Percentiles rank a stretch among this genome's conserved stretches.
These are phyloP conservation scores for Trachelus tabidus DNA, from an alignment of 2,888 invertebrate species.

Conservation along the genomic window DNA sequence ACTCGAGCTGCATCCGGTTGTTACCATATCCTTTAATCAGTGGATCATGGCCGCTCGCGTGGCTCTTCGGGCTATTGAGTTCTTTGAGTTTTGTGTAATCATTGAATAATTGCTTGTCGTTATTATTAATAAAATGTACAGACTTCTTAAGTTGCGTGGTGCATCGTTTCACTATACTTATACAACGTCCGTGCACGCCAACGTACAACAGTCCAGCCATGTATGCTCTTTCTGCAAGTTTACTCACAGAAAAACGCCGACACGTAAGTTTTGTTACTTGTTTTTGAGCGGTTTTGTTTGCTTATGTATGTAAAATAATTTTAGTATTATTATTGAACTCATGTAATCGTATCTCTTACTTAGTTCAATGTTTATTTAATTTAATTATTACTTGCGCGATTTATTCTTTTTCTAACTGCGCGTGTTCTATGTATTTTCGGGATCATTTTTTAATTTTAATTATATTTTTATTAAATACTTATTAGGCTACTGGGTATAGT, in stretches of 20 bases:
- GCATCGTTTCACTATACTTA: conserved; percentile 29
- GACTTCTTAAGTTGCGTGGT: conserved; percentile 34
- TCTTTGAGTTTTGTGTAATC: neutral
- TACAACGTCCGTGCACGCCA: conserved; percentile 25
- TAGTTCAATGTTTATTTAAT: neutral
- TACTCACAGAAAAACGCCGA: conserved; percentile 36
- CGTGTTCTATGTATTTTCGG: neutral
- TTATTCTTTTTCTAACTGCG: neutral
- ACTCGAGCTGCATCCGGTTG: neutral
- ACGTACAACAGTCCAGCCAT: conserved; percentile 29
- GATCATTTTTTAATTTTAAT: neutral
- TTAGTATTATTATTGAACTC: neutral
- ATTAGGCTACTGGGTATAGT: neutral
- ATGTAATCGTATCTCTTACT: neutral
- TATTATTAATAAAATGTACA: conserved; percentile 40
- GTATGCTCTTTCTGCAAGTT: conserved; percentile 50
- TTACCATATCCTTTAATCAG: neutral
- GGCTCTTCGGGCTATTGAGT: neutral
- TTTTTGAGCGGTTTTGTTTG: neutral
- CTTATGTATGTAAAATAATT: neutral
- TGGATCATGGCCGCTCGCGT: neutral
- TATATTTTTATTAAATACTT: neutral
- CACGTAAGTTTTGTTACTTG: conserved; percentile 35
- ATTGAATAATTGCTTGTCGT: neutral
- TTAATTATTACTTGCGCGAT: neutral